Evolutionary conservation across 2,113 vertebrate genomes (phyloP).

Genomic region (Oncorhynchus nerka): DNA sequence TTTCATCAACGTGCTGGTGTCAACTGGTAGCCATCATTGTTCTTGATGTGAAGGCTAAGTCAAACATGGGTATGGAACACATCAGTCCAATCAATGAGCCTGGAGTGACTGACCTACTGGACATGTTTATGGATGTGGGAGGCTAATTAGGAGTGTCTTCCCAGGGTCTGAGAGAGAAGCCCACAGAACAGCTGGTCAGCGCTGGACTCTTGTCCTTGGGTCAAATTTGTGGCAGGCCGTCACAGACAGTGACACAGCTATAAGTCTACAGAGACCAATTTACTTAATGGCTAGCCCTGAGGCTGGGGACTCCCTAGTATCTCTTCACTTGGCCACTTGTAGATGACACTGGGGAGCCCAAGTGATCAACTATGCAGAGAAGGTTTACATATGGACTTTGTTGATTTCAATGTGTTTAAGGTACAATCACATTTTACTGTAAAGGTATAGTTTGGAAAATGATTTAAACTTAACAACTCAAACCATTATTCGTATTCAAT

Average conservation of each 20-base stretch:
- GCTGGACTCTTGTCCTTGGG: slow-evolving; percentile 70
- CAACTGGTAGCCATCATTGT: slow-evolving; percentile 47
- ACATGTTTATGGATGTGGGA: slow-evolving; percentile 80
- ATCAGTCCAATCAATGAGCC: slow-evolving; percentile 72
- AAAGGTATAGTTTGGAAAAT: not conserved
- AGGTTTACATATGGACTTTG: slow-evolving; percentile 39
- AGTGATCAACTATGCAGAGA: slow-evolving; percentile 56
- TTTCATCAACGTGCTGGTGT: slow-evolving; percentile 51
- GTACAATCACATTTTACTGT: not conserved
- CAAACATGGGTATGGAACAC: slow-evolving; percentile 54
- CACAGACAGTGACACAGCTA: slow-evolving; percentile 70
- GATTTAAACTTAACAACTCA: not conserved
- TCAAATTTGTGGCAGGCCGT: slow-evolving; percentile 74
- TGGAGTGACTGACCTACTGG: slow-evolving; percentile 67
- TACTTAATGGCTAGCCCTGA: slow-evolving; percentile 71
- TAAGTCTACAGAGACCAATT: slow-evolving; percentile 72
- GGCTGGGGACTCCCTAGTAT: slow-evolving; percentile 59
- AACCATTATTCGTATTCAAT: not conserved
- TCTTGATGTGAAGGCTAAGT: slow-evolving; percentile 64
- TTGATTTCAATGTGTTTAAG: not conserved
- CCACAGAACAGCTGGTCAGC: slow-evolving; percentile 76
- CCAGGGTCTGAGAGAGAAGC: slow-evolving; percentile 72
- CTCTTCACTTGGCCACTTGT: slow-evolving; percentile 65
- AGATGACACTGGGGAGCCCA: slow-evolving; percentile 60
- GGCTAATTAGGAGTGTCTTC: slow-evolving; percentile 79